phyloP scores from a whole-genome alignment of 1,140 invertebrate genomes.

The Eubasilissa regina region DNA sequence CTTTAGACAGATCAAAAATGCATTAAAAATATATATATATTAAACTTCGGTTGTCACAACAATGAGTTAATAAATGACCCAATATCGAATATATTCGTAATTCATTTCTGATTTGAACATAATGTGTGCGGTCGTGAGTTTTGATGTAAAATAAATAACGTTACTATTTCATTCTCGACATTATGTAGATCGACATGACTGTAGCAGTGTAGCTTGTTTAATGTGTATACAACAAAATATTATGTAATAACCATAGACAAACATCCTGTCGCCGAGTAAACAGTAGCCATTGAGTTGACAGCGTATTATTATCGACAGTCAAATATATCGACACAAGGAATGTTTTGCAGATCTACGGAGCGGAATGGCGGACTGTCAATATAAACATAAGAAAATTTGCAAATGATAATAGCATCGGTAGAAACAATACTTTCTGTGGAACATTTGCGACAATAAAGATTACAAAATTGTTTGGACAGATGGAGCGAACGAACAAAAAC shows the following conservation, averaged over 20 bases:
- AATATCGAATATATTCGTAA: too few relatives aligned
- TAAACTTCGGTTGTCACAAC: too few relatives aligned
- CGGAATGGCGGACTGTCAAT: neutral
- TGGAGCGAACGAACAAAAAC: neutral
- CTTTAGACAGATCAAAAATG: too few relatives aligned
- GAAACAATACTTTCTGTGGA: neutral
- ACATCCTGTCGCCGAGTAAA: constrained; percentile 28
- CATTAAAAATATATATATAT: too few relatives aligned
- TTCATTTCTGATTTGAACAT: too few relatives aligned
- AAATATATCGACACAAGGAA: neutral
- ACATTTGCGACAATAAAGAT: constrained; percentile 26
- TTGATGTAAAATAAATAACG: too few relatives aligned
- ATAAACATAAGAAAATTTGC: constrained; percentile 22
- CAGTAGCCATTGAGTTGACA: constrained; percentile 19
- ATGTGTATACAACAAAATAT: neutral
- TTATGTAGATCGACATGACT: too few relatives aligned
- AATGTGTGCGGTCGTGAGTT: too few relatives aligned
- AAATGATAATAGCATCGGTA: constrained; percentile 5
- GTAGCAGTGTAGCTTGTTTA: neutral
- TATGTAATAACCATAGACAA: constrained; percentile 5
- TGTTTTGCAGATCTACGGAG: neutral
- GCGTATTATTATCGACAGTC: neutral
- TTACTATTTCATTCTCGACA: too few relatives aligned
- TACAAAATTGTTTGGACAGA: constrained; percentile 3
- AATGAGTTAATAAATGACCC: too few relatives aligned